Conservation (phyloP, 2,797 vertebrate species). For the Coregonus ussuriensis region DNA sequence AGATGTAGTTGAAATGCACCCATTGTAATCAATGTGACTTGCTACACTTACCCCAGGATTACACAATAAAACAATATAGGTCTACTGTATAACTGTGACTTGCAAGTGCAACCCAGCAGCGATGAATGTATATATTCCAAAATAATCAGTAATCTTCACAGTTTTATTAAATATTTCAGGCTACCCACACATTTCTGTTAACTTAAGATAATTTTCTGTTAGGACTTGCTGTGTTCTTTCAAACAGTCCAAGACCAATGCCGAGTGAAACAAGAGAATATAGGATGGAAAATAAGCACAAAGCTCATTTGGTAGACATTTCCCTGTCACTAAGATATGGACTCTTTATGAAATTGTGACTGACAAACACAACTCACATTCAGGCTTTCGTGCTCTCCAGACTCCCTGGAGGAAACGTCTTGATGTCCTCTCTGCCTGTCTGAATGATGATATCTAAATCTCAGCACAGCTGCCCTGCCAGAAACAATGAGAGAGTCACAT, state of each 20-base stretch:
- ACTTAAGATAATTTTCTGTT: background rate
- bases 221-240: background rate
- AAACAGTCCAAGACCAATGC: background rate
- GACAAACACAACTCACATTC: conserved; percentile 62
- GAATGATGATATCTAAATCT: conserved; percentile 80
- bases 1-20: no score
- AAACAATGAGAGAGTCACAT: conserved; percentile 63
- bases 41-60: no score
- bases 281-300: conserved; percentile 25
- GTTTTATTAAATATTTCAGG: background rate
- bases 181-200: background rate
- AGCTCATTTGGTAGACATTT: conserved; percentile 49
- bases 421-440: conserved; percentile 71
- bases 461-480: conserved; percentile 73
- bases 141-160: background rate
- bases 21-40: no score
- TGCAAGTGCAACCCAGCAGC: background rate
- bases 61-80: no score
- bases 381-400: conserved; percentile 50
- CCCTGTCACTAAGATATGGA: conserved; percentile 56
- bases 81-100: no score
- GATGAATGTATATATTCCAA: background rate
- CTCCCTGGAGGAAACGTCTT: conserved; percentile 66
- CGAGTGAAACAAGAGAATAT: background rate
- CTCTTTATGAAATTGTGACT: conserved; percentile 68